Base-by-base conservation (phyloP, 2,888 invertebrate species). In the Unio pictorum region DNA sequence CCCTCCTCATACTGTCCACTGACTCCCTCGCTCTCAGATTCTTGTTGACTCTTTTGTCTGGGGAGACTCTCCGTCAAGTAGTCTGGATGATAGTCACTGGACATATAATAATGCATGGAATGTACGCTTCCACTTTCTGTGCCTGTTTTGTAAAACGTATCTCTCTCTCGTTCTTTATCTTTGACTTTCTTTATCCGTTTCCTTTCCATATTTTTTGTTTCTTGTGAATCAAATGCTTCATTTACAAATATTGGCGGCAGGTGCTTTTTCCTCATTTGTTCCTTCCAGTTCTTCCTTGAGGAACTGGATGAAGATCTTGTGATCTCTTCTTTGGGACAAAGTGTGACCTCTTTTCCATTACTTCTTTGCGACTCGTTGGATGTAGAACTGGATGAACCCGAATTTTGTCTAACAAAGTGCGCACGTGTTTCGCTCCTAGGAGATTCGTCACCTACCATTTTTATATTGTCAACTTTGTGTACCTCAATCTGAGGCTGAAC, bases 221-320 rank as follows among this genome's bases (percentile, higher is more conserved):
- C 74, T 15, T 74, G 78, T 7, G 68, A 61, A n/a, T 83, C 81
- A 66, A 81, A 81, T 1, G 81, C 82, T 56, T 82, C 80, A 69
- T 82, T 83, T 7, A 84, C 76, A 68, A 86, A 85, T 57, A 85
- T 81, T 6, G 85, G 71, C 0, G 85, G 86, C 2, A 86, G 74
- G 68, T 86, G 81, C 70, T 85, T 84, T 66, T 81, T 81, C 57
- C 79, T 77, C 81, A 84, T 82, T 58, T 81, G 79, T n/a, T 84
- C 84, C 64, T 82, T 84, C 83, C 84, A 84, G 57, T 82, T 82
- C 20, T 73, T 67, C 20, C 81, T 71, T 20, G 85, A 81, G 58
- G 75, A 75, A 3, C 74, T 68, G 0, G 82, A 82, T 20, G 77
- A 70, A 23, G 75, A 70, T 11, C 82, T 73, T 56, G 71, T 63